Evolutionary conservation across 2,888 invertebrate genomes (phyloP).

Genomic region (Campoletis raptor): DNA sequence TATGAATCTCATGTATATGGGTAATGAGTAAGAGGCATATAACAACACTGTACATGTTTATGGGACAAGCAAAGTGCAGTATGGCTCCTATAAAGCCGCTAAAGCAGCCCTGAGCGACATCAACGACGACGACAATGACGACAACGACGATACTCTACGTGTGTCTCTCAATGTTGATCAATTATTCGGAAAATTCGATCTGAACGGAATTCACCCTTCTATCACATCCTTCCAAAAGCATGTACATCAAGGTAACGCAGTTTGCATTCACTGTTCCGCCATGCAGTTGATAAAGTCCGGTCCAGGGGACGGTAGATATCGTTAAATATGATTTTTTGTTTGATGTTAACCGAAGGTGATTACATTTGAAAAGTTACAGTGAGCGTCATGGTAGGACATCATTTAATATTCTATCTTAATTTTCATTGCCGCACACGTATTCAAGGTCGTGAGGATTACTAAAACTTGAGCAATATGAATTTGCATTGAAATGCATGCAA

Average conservation of each 20-base stretch:
- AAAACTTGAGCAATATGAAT: not conserved
- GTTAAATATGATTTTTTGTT: not conserved
- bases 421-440: not conserved
- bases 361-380: not conserved
- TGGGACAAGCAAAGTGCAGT: constrained; percentile 36
- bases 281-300: not conserved
- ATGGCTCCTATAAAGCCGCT: not conserved
- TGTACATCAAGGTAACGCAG: not conserved
- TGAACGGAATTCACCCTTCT: constrained; percentile 46
- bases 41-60: not conserved
- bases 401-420: not conserved
- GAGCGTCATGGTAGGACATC: no score
- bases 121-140: constrained; percentile 38
- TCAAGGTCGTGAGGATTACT: not conserved
- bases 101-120: constrained; percentile 7
- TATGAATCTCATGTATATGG: not conserved
- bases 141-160: constrained; percentile 3
- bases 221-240: not conserved
- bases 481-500: not conserved
- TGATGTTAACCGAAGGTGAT: not conserved
- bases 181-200: constrained; percentile 64
- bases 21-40: constrained; percentile 16
- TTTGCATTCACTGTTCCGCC: constrained; percentile 21
- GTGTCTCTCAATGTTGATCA: constrained; percentile 44
- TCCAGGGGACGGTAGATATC: not conserved